These are phyloP conservation scores for Montifringilla adamsi DNA, from an alignment of 2,113 vertebrate genomes.

Conservation along the genomic window DNA sequence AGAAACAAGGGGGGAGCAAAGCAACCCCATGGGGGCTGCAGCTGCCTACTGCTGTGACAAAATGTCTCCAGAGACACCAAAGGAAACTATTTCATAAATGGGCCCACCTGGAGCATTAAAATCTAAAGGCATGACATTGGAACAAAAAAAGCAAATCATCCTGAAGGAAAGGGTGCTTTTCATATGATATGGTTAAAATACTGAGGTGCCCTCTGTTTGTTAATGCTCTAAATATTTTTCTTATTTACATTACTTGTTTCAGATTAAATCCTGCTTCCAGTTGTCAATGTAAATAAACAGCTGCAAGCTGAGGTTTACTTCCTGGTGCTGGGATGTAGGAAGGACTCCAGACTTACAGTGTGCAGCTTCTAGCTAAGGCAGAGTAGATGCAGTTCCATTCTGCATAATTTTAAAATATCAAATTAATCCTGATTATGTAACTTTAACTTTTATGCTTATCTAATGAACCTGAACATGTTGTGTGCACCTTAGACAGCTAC, in stretches of 20 bases:
- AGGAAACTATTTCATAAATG: background rate
- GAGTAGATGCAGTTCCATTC: background rate
- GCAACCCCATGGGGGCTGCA: fast-evolving
- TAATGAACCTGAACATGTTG: background rate
- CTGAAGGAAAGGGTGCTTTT: background rate
- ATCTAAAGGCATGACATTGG: background rate
- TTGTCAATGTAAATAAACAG: background rate
- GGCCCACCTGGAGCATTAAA: background rate
- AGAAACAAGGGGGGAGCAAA: background rate
- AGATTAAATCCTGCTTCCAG: background rate
- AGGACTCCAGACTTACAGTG: background rate
- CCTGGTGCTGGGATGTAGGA: background rate
- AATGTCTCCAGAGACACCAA: background rate
- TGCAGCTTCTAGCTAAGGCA: background rate
- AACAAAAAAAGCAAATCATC: background rate
- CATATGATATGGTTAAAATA: background rate
- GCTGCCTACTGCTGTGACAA: background rate
- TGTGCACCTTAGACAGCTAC: background rate
- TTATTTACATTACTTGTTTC: background rate
- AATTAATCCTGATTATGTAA: background rate
- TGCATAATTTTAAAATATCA: background rate
- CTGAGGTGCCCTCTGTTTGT: background rate
- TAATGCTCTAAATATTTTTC: background rate
- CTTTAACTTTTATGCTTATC: background rate
- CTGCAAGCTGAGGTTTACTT: background rate